Percentiles rank a stretch among this genome's conserved stretches.
phyloP scores from a whole-genome alignment of 2,797 vertebrate genomes.

The Poecilia wingei region DNA sequence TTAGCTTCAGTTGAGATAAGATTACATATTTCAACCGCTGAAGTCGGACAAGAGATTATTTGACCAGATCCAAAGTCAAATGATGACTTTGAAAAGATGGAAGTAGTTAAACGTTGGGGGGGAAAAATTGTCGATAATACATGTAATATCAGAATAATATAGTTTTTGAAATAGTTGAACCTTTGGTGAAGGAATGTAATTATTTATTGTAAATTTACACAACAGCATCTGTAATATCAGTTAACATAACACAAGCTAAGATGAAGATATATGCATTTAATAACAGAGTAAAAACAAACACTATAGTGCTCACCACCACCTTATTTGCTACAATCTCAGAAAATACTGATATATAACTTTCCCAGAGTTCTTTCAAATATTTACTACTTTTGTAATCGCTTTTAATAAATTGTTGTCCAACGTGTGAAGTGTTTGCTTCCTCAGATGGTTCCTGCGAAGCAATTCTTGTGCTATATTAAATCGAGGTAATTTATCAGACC shows the following conservation, averaged over 20 bases:
- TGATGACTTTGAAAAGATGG: not conserved
- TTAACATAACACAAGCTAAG: not conserved
- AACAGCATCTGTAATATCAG: not conserved
- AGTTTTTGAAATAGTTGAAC: not conserved
- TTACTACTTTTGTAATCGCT: not conserved
- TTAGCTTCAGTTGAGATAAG: not conserved
- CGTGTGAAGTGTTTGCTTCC: not conserved
- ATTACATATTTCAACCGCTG: too few species aligned
- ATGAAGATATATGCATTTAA: not conserved
- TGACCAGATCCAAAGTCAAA: not conserved
- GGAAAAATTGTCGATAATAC: too few species aligned
- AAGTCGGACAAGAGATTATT: not conserved
- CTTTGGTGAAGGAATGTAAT: not conserved
- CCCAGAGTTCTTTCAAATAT: not conserved
- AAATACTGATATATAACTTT: not conserved
- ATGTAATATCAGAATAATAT: too few species aligned
- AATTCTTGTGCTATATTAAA: not conserved
- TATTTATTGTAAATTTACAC: conserved; percentile 1
- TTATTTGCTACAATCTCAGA: not conserved
- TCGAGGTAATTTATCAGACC: not conserved
- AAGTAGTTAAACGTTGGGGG: not conserved
- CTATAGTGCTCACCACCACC: not conserved
- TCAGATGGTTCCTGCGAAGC: not conserved
- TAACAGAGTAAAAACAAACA: not conserved
- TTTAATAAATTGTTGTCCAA: not conserved